Base-by-base conservation (phyloP, 2,888 invertebrate species). In the Stegana nigrithorax region DNA sequence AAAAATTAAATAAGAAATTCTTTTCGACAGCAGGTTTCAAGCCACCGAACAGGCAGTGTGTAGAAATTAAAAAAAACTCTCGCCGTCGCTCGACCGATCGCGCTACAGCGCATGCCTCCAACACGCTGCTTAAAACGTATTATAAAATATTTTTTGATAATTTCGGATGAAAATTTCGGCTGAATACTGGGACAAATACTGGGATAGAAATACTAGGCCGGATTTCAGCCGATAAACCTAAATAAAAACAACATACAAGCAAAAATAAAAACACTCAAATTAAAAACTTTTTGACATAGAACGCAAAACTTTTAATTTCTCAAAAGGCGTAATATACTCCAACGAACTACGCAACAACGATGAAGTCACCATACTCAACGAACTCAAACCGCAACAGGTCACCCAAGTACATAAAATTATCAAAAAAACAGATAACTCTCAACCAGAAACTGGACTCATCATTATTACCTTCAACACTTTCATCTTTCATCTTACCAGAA, bases 271-370 rank as follows among this genome's bases (percentile, higher is more conserved):
- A n/a, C n/a, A n/a, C n/a, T n/a, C n/a, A n/a, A n/a, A n/a, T n/a
- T n/a, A n/a, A n/a, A n/a, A n/a, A 58, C 26, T 58, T 26, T 45
- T 45, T 14, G 44, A 26, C 6, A n/a, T 25, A 1, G 59, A 59
- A n/a, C 59, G 51, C 25, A 23, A 27, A 7, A 50, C 51, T 2
- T 51, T 59, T 6, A 59, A 59, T 12, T 36, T 26, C 5, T 25
- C 26, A 12, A 59, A 59, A 25, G 50, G 51, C 10, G 59, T 59
- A 12, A 39, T 59, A 50, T 50, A 51, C 10, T 23, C 25, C 2
- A 59, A 50, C 26, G 39, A 17, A n/a, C 25, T 59, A 14, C 36
- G 45, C 12, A 14, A 26, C 14, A 29, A 26, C 12, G 1, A 25
- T 12, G 51, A 51, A 14, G 26, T 26, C 1, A n/a, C 7, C 25